phyloP scores from a whole-genome alignment of 2,113 vertebrate genomes.

The Eulemur macaco region DNA sequence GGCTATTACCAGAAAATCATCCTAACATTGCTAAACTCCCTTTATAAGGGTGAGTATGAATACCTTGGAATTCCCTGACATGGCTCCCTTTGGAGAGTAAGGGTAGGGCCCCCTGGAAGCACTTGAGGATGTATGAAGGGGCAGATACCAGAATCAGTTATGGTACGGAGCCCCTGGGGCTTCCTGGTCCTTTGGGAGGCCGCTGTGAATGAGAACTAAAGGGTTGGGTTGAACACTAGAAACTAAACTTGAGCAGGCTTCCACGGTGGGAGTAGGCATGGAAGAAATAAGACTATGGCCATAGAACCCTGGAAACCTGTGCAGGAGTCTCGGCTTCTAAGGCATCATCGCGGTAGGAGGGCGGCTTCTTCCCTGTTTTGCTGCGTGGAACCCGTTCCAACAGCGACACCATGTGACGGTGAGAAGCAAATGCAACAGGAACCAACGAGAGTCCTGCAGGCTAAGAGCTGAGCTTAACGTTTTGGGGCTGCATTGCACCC shows the following conservation, averaged over 20 bases:
- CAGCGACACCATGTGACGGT: neutral
- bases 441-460: neutral
- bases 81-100: neutral
- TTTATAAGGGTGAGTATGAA: neutral
- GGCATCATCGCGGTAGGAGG: no score
- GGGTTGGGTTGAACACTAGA: neutral
- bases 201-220: neutral
- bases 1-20: neutral
- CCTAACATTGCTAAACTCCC: neutral
- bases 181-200: neutral
- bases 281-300: neutral
- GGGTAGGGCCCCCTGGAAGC: neutral
- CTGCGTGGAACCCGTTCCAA: neutral
- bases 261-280: neutral
- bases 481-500: neutral
- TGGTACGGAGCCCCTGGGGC: neutral
- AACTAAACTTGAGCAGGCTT: neutral
- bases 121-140: neutral
- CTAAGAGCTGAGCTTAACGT: neutral
- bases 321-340: no score
- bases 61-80: no score
- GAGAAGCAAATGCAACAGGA: neutral
- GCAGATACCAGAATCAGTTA: neutral
- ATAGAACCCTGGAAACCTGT: neutral
- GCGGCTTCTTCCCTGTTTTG: rapidly evolving